Evolutionary conservation across 2,888 invertebrate species (phyloP).

Genomic region (Macrosiphum euphorbiae): DNA sequence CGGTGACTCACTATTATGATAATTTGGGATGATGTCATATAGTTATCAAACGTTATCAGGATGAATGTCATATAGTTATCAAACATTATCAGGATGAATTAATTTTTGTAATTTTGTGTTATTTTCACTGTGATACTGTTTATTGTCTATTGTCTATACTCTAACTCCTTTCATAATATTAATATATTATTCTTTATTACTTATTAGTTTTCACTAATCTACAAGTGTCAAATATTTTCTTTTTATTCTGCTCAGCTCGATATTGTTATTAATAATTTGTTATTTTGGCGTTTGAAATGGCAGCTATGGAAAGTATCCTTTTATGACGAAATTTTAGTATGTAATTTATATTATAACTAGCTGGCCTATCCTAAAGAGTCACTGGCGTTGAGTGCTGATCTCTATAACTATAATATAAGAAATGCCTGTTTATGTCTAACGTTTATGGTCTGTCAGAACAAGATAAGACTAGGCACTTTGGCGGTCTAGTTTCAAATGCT

Average conservation of each 20-base stretch:
- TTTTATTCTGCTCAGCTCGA: not conserved
- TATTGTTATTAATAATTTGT: not conserved
- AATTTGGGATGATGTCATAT: not conserved
- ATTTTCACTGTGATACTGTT: not conserved
- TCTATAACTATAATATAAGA: too few relatives aligned
- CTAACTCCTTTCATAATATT: not conserved
- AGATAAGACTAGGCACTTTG: too few relatives aligned
- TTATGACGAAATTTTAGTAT: conserved; percentile 68
- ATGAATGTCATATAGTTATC: too few relatives aligned
- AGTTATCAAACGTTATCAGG: not conserved
- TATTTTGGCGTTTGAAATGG: conserved; percentile 67
- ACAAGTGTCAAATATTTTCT: not conserved
- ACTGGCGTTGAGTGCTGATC: too few relatives aligned
- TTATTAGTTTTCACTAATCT: not conserved
- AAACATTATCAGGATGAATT: not conserved
- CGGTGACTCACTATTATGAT: not conserved
- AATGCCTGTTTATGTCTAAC: too few relatives aligned
- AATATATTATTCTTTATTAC: not conserved
- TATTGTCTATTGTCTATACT: not conserved
- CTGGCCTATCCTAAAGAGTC: too few relatives aligned
- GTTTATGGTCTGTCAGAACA: too few relatives aligned
- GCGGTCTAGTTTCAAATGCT: too few relatives aligned
- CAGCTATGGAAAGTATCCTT: conserved; percentile 94
- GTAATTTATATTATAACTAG: conserved; percentile 73
- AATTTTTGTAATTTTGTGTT: not conserved